Evolutionary conservation across 2,888 invertebrate species (phyloP).

Genomic region (Amphipyra tragopoginis): DNA sequence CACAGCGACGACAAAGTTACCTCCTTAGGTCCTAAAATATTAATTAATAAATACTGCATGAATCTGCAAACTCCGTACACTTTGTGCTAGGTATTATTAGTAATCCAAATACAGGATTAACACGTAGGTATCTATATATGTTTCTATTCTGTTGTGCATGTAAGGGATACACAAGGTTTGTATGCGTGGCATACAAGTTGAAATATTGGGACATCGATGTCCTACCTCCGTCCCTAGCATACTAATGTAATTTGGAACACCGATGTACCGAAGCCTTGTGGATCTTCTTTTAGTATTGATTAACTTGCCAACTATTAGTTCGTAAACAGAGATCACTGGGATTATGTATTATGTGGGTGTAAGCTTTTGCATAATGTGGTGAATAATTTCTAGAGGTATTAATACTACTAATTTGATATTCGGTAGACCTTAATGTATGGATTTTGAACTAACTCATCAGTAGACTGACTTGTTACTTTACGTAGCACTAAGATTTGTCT

Average conservation of each 20-base stretch:
- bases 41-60: conserved; percentile 8
- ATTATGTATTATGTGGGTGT: background rate
- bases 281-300: conserved; percentile 50
- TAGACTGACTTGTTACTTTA: background rate
- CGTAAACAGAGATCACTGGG: conserved; percentile 12
- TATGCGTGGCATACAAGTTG: conserved; percentile 55
- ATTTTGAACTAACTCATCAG: conserved; percentile 13
- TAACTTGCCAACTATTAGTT: conserved; percentile 23
- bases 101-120: conserved; percentile 4
- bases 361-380: background rate
- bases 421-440: conserved; percentile 2
- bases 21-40: conserved; percentile 5
- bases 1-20: conserved; percentile 1
- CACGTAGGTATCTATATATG: conserved; percentile 10
- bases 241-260: conserved; percentile 55
- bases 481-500: no score
- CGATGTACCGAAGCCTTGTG: conserved; percentile 28
- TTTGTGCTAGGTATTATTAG: background rate
- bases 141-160: conserved; percentile 12
- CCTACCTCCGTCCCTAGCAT: conserved; percentile 48
- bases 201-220: conserved; percentile 61
- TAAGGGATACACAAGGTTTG: conserved; percentile 42
- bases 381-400: no score
- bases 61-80: conserved; percentile 1
- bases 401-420: background rate